Base-by-base conservation (phyloP, 1,140 invertebrate species). In the Euschistus heros region DNA sequence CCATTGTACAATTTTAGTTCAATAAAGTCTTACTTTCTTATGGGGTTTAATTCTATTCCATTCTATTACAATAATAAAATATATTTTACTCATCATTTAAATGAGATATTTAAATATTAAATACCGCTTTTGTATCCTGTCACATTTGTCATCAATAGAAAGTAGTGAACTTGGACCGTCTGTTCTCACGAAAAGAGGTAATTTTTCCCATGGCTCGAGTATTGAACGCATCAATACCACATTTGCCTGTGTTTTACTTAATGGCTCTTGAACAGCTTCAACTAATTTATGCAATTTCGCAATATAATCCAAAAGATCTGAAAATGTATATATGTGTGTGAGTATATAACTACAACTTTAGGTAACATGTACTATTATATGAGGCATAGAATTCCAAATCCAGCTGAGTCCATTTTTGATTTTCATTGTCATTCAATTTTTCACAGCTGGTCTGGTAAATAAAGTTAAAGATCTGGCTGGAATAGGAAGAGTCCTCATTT, bases 191-290 rank as follows among this genome's bases (percentile, higher is more conserved):
- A 92, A 94, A 4, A 96, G 74, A 15, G 93, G 90, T 42, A 80
- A 80, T 68, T 83, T 84, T 18, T 83, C 83, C 91, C 92, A 96
- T 0, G 84, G 82, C 8, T 83, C 83, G 76, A 94, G 83, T 15
- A 91, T 81, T 15, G 79, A 79, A 72, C 84, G 82, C 24, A 96
- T 89, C 70, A 85, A 83, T 59, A 84, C 83, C 0, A 95, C 80
- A 77, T 97, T 96, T 37, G 82, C 80, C 79, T 97, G 93, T 17
- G 89, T 84, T 68, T 86, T 84, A 72, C 88, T 85, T 67, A 97
- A 83, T 59, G 91, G 81, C 50, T 82, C 77, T 74, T 92, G 89
- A 22, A 97, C 76, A 69, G 85, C 84, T 47, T 87, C 83, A 0
- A 97, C 89, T 7, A 89, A 79, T 15, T 79, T 80, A 62, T 88